Base-by-base conservation (phyloP, 2,888 invertebrate species). In the Physocephala rufipes region DNA sequence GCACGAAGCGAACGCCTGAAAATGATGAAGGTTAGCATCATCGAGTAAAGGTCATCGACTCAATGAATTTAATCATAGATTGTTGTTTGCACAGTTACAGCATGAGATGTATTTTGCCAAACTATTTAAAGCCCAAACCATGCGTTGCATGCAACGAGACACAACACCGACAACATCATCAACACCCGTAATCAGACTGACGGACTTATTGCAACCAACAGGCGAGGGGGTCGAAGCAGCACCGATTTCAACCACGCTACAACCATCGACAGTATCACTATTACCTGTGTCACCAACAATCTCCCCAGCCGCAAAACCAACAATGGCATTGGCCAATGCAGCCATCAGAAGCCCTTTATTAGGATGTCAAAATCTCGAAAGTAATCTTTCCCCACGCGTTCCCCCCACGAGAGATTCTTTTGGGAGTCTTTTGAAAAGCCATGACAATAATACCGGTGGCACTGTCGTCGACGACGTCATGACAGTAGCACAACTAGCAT, bases 1-100 rank as follows among this genome's bases (percentile, higher is more conserved):
- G 88, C 89, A 1, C 89, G 90, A 84, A 90, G 90, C 30, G 89
- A 90, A 77, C 85, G 89, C 71, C 87, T 90, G 36, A 88, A 88
- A 81, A 83, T 86, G 80, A 85, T 90, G 80, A 87, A 87, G 82
- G 89, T 89, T 76, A 81, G 83, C 78, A 61, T 61, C 15, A 12
- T 30, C n/a, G 58, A 24, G n/a, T n/a, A n/a, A n/a, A n/a, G 24
- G 9, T 12, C 58, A 12, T 58, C 26, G 13, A 58, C 26, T 16
- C 2, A 30, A 28, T 47, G 9, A n/a, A 65, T 30, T 53, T n/a
- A 21, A 3, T n/a, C 9, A 16, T 1, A 0, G 24, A 26, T 24
- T 24, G 12, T 26, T 24, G 16, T 58, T 58, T 58, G 1, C 19
- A 21, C 74, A 86, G 85, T 72, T 84, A 26, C 86, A 86, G 76